Conservation (phyloP, 1,140 invertebrate species). For the roundworm (Caenorhabditis elegans) region WBcel235 BX284606.5:4885001-4885500, state of each 20-base stretch:
- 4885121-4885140: constrained; percentile 26
- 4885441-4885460: no score
- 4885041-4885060: constrained; percentile 18
- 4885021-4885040: constrained; percentile 21
- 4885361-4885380: not conserved
- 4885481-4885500: no score
- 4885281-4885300: not conserved
- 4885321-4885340: not conserved
- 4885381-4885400: no score
- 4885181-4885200: not conserved
- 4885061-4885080: not conserved
- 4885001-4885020: constrained; percentile 30
- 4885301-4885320: constrained; percentile 9
- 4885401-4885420: no score
- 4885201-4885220: not conserved
- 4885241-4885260: not conserved
- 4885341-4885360: not conserved
- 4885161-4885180: not conserved
- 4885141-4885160: constrained; percentile 25
- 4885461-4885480: no score
- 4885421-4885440: no score
- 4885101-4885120: constrained; percentile 1
- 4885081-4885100: not conserved
- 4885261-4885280: not conserved
- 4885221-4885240: not conserved